These are phyloP conservation scores for Pitangus sulphuratus DNA, from an alignment of 2,797 vertebrate species.

Conservation along the genomic window DNA sequence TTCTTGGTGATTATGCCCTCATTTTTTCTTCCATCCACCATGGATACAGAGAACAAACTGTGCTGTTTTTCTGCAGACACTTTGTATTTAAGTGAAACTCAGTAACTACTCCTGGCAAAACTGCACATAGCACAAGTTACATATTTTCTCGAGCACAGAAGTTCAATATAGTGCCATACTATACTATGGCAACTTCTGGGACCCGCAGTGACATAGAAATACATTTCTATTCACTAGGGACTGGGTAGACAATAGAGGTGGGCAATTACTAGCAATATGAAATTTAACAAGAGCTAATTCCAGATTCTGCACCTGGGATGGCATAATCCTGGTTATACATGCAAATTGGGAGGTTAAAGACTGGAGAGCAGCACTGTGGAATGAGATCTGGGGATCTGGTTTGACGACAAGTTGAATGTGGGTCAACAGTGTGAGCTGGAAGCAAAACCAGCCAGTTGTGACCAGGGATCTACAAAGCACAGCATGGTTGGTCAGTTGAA, in stretches of 20 bases:
- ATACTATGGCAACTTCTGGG: background rate
- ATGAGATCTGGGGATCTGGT: background rate
- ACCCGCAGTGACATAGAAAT: background rate
- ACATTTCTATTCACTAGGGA: background rate
- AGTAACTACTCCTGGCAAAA: background rate
- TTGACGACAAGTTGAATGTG: background rate
- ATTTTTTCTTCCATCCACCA: background rate
- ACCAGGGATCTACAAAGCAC: background rate
- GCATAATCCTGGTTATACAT: background rate
- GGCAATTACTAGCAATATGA: background rate
- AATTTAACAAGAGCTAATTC: background rate
- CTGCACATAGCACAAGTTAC: background rate
- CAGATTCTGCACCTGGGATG: background rate
- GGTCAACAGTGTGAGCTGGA: background rate
- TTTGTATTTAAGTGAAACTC: background rate
- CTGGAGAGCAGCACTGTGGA: background rate
- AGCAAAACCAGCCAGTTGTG: background rate
- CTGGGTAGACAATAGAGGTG: background rate
- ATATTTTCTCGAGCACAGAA: background rate
- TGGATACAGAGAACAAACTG: background rate
- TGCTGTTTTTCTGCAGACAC: background rate
- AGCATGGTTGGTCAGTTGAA: fast-evolving
- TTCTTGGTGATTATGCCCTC: background rate
- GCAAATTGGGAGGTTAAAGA: background rate
- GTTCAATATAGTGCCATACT: background rate